Evolutionary conservation across 1,140 invertebrate genomes (phyloP).

Genomic region (Halesus radiatus): DNA sequence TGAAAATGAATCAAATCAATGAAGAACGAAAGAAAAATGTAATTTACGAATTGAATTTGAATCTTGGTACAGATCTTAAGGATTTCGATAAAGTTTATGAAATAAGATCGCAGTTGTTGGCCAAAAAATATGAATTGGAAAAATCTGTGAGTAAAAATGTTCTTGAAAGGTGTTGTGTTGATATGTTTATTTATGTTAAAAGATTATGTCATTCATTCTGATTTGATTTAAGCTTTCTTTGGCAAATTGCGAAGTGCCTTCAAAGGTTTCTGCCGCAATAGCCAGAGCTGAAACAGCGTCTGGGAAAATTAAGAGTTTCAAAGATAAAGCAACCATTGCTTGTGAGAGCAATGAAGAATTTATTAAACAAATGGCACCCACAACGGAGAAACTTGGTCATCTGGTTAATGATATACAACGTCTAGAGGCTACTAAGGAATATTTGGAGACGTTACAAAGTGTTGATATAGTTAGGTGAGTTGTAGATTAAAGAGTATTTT

Average conservation of each 20-base stretch:
- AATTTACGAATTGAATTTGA: conserved; percentile 47
- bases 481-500: too few relatives aligned
- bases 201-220: conserved; percentile 2
- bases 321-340: conserved; percentile 60
- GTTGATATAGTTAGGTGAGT: conserved; percentile 65
- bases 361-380: conserved; percentile 61
- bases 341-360: conserved; percentile 62
- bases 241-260: conserved; percentile 64
- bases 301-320: conserved; percentile 62
- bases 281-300: conserved; percentile 64
- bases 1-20: conserved; percentile 48
- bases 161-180: too few relatives aligned
- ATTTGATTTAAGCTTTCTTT: conserved; percentile 60
- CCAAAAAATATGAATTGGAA: conserved; percentile 51
- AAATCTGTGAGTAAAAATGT: conserved; percentile 43
- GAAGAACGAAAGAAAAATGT: conserved; percentile 47
- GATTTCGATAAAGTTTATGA: conserved; percentile 48
- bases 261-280: conserved; percentile 63
- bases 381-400: conserved; percentile 62
- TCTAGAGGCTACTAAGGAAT: conserved; percentile 63
- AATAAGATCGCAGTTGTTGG: conserved; percentile 38
- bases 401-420: conserved; percentile 63
- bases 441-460: conserved; percentile 66
- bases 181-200: too few relatives aligned
- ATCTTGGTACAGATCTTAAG: conserved; percentile 43